Evolutionary conservation across 2,113 vertebrate genomes (phyloP).

Genomic region (Neopipo cinnamomea): DNA sequence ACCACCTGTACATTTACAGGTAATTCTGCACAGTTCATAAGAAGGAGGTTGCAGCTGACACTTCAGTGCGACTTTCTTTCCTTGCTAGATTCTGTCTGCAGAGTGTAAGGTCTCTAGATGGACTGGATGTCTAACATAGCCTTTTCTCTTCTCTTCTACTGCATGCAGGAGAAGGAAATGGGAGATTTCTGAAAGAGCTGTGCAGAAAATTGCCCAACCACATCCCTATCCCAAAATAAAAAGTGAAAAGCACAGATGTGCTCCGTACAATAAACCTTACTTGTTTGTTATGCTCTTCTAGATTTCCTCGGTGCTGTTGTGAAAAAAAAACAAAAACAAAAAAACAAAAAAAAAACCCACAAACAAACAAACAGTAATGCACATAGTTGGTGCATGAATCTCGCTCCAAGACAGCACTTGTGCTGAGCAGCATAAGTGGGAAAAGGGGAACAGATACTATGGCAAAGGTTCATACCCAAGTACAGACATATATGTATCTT

Average conservation of each 20-base stretch:
- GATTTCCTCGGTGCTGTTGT: neutral
- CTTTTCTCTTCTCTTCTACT: neutral
- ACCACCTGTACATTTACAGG: neutral
- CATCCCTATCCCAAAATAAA: neutral
- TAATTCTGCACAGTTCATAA: neutral
- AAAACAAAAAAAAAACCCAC: too few species aligned
- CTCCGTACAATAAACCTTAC: neutral
- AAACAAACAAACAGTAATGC: fast-evolving
- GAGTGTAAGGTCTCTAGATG: neutral
- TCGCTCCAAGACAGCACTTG: neutral
- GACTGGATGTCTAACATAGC: fast-evolving
- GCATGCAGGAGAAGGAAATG: neutral
- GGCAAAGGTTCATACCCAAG: neutral
- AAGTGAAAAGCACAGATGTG: neutral
- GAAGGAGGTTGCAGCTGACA: neutral
- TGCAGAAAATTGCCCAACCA: neutral
- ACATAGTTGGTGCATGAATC: neutral
- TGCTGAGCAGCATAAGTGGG: neutral
- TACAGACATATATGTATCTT: neutral
- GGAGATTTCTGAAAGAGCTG: neutral
- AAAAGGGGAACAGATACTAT: fast-evolving
- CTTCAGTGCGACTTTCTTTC: neutral
- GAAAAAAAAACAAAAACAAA: too few species aligned
- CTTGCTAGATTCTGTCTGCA: neutral
- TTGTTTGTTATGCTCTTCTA: neutral